Evolutionary conservation across 2,888 invertebrate species (phyloP).

Genomic region (Tipula vernalis): DNA sequence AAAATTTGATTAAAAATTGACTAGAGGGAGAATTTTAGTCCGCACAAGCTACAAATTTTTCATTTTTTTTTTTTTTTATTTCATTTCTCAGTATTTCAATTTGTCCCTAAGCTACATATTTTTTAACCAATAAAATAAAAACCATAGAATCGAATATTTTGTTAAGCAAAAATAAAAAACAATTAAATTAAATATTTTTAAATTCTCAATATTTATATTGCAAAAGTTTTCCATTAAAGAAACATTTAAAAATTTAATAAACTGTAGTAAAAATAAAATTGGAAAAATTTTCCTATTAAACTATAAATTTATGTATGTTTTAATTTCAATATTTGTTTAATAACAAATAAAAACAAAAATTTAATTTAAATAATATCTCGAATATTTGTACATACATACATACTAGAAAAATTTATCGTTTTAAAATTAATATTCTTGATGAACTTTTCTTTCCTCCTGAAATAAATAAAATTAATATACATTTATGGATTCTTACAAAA

Average conservation of each 20-base stretch:
- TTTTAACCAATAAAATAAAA: neutral
- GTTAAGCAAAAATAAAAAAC: neutral
- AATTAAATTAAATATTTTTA: neutral
- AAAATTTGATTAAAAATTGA: no score
- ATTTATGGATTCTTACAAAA: neutral
- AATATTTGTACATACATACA: neutral
- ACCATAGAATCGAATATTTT: neutral
- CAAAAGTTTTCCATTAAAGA: neutral
- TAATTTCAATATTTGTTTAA: neutral
- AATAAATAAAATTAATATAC: neutral
- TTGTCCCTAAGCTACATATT: no score
- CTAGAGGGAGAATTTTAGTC: no score
- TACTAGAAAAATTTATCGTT: neutral
- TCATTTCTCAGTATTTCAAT: no score
- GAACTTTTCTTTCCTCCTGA: neutral
- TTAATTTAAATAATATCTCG: neutral
- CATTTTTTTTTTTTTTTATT: no score
- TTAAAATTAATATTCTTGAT: neutral
- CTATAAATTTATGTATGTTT: neutral
- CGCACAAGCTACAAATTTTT: no score
- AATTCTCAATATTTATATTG: neutral
- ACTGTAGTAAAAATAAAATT: neutral
- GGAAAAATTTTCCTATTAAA: neutral
- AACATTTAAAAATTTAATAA: neutral
- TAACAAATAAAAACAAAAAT: neutral